phyloP scores from a whole-genome alignment of 2,888 invertebrate genomes.

The Eristalis intricaria region DNA sequence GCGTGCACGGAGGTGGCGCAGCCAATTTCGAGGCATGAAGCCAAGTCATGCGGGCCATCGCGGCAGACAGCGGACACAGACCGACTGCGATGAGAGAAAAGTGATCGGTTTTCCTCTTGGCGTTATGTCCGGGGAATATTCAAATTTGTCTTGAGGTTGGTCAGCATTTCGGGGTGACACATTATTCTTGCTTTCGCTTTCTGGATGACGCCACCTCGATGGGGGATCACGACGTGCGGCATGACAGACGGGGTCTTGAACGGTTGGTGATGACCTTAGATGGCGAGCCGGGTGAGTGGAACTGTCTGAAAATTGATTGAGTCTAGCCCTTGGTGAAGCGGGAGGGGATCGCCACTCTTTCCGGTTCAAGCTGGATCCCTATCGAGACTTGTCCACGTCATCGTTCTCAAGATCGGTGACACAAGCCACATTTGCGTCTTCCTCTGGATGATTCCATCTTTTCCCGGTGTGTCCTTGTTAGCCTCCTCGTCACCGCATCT shows the following conservation, averaged over 20 bases:
- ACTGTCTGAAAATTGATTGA: too few relatives aligned
- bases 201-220: not conserved
- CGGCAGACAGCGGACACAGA: not conserved
- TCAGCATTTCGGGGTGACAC: conserved; percentile 8
- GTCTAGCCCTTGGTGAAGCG: too few relatives aligned
- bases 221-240: not conserved
- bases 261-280: too few relatives aligned
- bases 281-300: too few relatives aligned
- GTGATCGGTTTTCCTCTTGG: conserved; percentile 13
- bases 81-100: not conserved
- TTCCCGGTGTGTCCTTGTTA: too few relatives aligned
- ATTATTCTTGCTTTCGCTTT: not conserved
- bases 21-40: conserved; percentile 26
- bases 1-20: not conserved
- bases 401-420: too few relatives aligned
- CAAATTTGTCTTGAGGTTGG: conserved; percentile 26
- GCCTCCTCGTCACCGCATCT: too few relatives aligned
- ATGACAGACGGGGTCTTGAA: not conserved
- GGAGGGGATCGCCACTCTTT: too few relatives aligned
- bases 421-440: too few relatives aligned
- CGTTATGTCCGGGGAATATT: conserved; percentile 26
- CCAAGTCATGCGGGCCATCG: conserved; percentile 14
- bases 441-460: too few relatives aligned
- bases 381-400: too few relatives aligned
- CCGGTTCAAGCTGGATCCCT: too few relatives aligned